phyloP scores from a whole-genome alignment of 2,888 invertebrate species.

The Eucera pruinosa region DNA sequence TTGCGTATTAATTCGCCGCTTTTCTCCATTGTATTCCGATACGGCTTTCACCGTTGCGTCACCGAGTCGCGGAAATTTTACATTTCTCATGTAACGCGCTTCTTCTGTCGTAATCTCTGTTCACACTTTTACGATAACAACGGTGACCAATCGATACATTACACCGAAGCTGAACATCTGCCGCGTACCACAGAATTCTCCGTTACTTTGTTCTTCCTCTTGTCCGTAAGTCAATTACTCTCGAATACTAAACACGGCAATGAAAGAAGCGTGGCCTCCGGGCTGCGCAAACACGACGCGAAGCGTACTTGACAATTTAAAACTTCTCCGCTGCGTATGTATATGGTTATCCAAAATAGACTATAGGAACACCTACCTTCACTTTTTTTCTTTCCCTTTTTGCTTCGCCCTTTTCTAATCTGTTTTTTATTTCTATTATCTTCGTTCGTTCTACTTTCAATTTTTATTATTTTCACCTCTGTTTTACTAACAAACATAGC shows the following conservation, averaged over 20 bases:
- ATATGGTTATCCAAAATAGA: too few species aligned
- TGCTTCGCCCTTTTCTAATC: too few species aligned
- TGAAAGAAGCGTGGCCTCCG: neutral
- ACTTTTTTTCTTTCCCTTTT: too few species aligned
- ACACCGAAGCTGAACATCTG: neutral
- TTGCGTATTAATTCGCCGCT: constrained; percentile 12
- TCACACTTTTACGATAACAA: neutral
- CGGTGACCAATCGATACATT: neutral
- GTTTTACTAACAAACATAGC: too few species aligned
- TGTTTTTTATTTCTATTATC: too few species aligned
- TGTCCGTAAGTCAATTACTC: neutral
- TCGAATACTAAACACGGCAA: neutral
- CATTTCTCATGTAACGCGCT: constrained; percentile 3
- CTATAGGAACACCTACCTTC: too few species aligned
- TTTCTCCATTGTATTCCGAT: constrained; percentile 39
- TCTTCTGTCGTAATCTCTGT: constrained; percentile 4
- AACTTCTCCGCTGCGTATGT: neutral
- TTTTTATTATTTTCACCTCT: too few species aligned
- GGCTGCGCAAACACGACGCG: neutral
- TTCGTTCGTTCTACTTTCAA: too few species aligned
- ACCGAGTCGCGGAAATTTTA: neutral
- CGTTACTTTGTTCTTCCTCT: neutral
- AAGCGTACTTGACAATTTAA: constrained; percentile 2
- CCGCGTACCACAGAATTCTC: neutral
- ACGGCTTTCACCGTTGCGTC: constrained; percentile 33